Evolutionary conservation across 2,888 invertebrate species (phyloP).

Genomic region (Acanthopleura granulata): DNA sequence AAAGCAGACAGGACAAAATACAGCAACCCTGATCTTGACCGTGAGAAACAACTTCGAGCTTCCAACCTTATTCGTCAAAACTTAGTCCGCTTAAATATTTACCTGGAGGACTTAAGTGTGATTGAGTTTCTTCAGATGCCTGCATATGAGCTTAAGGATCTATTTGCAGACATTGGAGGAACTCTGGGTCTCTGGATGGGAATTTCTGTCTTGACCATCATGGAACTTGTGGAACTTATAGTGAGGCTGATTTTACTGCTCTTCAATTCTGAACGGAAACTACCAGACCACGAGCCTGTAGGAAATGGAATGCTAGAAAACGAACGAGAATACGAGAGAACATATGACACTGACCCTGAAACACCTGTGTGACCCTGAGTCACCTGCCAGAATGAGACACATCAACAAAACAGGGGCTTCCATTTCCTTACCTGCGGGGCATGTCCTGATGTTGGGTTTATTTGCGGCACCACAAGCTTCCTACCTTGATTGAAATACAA

Average conservation of each 20-base stretch:
- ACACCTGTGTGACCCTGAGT: constrained; percentile 13
- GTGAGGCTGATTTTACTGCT: constrained; percentile 48
- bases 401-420: too few species aligned
- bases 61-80: constrained; percentile 59
- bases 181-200: constrained; percentile 65
- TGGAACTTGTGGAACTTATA: constrained; percentile 60
- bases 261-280: constrained; percentile 51
- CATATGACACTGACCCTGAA: constrained; percentile 17
- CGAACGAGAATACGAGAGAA: constrained; percentile 27
- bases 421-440: too few species aligned
- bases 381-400: background rate
- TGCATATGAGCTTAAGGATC: constrained; percentile 57
- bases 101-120: constrained; percentile 61
- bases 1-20: constrained; percentile 26
- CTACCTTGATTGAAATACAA: too few species aligned
- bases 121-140: constrained; percentile 59
- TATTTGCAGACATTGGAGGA: constrained; percentile 63
- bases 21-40: constrained; percentile 23
- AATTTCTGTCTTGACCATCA: constrained; percentile 60
- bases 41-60: constrained; percentile 36
- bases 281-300: constrained; percentile 35
- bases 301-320: constrained; percentile 37
- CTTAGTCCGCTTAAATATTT: constrained; percentile 58
- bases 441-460: too few species aligned
- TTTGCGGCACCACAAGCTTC: too few species aligned